A percentile compares a stretch with the other conserved stretches of the same genome.
Conservation (phyloP, 2,888 invertebrate genomes). For the Arctia plantaginis region DNA sequence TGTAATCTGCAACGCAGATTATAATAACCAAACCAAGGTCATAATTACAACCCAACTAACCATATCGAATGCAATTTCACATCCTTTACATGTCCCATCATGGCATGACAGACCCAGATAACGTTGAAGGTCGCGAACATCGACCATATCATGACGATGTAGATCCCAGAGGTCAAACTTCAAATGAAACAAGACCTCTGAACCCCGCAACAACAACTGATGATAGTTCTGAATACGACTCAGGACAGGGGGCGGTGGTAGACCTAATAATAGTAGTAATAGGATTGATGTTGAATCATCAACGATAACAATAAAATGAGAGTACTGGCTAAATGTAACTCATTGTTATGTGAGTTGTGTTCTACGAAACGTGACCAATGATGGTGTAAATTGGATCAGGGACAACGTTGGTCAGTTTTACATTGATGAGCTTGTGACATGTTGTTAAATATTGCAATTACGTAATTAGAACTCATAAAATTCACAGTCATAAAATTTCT, state of each 20-base stretch:
- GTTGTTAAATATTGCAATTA: constrained; percentile 15
- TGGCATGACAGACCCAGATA: constrained; percentile 69
- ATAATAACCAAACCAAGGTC: constrained; percentile 27
- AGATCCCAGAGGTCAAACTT: constrained; percentile 58
- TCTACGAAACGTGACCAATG: constrained; percentile 66
- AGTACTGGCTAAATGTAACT: constrained; percentile 46
- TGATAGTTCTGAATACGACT: constrained; percentile 26
- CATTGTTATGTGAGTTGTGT: constrained; percentile 54
- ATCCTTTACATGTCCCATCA: constrained; percentile 41
- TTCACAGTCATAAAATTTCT: neutral
- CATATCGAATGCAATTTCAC: constrained; percentile 66
- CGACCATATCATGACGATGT: constrained; percentile 69
- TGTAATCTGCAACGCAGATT: constrained; percentile 19
- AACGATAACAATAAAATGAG: constrained; percentile 63
- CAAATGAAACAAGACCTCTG: constrained; percentile 56
- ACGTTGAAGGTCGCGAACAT: constrained; percentile 72
- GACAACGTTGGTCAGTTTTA: constrained; percentile 44
- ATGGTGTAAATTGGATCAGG: constrained; percentile 56
- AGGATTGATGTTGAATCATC: constrained; percentile 66
- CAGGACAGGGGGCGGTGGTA: constrained; percentile 44
- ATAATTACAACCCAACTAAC: constrained; percentile 50
- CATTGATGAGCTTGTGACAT: constrained; percentile 20
- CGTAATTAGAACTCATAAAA: neutral
- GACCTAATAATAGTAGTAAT: constrained; percentile 58
- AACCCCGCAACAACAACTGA: constrained; percentile 29